phyloP scores from a whole-genome alignment of 2,797 vertebrate species.

The Gallinago nigripennis region DNA sequence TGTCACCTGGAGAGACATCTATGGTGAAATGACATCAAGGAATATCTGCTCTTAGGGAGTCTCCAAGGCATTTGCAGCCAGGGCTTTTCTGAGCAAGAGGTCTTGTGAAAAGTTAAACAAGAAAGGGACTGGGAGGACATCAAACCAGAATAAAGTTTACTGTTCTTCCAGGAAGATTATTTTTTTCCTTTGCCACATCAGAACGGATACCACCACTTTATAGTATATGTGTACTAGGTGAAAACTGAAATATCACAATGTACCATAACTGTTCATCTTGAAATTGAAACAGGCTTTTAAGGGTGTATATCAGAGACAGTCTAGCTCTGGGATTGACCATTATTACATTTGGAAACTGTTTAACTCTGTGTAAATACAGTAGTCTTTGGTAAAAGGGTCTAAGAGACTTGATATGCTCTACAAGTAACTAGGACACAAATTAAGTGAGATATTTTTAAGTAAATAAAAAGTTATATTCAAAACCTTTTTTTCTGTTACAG shows the following conservation, averaged over 20 bases:
- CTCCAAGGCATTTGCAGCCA: not conserved
- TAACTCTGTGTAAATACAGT: not conserved
- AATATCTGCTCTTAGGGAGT: not conserved
- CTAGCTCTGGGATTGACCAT: not conserved
- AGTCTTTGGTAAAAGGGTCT: not conserved
- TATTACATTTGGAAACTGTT: not conserved
- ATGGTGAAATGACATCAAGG: not conserved
- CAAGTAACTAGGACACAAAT: not conserved
- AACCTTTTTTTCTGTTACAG: not conserved
- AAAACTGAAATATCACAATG: not conserved
- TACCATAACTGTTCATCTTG: not conserved
- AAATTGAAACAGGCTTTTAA: not conserved
- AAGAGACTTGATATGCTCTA: not conserved
- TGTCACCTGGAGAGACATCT: not conserved
- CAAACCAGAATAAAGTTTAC: not conserved
- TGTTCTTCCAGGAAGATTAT: not conserved
- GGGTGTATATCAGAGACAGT: not conserved
- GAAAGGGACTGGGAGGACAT: not conserved
- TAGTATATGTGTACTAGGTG: not conserved
- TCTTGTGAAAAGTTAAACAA: not conserved
- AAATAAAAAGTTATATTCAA: not conserved
- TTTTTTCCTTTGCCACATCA: not conserved
- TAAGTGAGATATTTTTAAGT: not conserved
- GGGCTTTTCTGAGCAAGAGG: not conserved
- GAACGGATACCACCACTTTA: not conserved